phyloP scores from a whole-genome alignment of 2,888 invertebrate genomes.

The Patella pellucida region DNA sequence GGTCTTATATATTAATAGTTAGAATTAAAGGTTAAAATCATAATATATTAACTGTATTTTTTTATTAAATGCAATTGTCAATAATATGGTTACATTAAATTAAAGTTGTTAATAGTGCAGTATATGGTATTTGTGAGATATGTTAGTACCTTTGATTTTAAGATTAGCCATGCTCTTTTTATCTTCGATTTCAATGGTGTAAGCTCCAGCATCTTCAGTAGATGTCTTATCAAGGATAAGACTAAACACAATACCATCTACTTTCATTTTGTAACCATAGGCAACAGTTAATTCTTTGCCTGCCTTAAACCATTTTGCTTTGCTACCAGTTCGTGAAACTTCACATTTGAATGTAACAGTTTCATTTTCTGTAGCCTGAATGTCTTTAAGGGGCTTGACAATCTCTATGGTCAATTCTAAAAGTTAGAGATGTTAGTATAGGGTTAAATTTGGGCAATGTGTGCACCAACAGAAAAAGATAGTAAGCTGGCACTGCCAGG shows the following conservation, averaged over 20 bases:
- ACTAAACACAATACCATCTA: constrained; percentile 76
- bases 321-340: constrained; percentile 93
- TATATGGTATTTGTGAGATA: too few relatives aligned
- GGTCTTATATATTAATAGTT: background rate
- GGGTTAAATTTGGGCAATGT: too few relatives aligned
- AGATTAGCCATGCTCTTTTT: constrained; percentile 49
- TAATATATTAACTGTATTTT: too few relatives aligned
- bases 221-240: constrained; percentile 56
- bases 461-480: too few relatives aligned
- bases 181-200: constrained; percentile 54
- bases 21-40: too few relatives aligned
- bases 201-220: constrained; percentile 61
- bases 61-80: too few relatives aligned
- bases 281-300: constrained; percentile 86
- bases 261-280: constrained; percentile 83
- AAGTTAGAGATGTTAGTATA: constrained; percentile 4
- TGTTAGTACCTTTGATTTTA: constrained; percentile 47
- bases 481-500: too few relatives aligned
- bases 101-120: too few relatives aligned
- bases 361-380: constrained; percentile 45
- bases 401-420: constrained; percentile 58
- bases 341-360: constrained; percentile 89
- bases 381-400: constrained; percentile 49
- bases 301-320: constrained; percentile 88
- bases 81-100: too few relatives aligned